Percentiles rank a stretch among this genome's conserved stretches.
phyloP scores from a whole-genome alignment of 2,797 vertebrate species.

The Heteromormyrus szaboi region DNA sequence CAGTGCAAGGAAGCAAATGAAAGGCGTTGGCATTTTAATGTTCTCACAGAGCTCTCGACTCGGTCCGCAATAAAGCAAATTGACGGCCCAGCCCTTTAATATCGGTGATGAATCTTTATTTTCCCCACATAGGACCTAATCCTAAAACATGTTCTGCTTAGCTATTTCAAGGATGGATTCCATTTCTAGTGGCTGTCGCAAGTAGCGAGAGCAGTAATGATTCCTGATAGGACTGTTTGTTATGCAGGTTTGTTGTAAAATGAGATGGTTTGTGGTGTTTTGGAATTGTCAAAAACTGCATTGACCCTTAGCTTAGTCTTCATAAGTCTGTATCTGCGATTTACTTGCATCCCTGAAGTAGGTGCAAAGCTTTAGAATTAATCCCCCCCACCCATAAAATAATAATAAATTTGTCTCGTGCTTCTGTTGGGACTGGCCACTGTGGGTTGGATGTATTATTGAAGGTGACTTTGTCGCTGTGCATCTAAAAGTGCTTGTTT shows the following conservation, averaged over 20 bases:
- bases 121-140: neutral
- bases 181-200: neutral
- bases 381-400: neutral
- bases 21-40: slow-evolving; percentile 20
- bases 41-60: neutral
- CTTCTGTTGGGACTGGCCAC: neutral
- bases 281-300: neutral
- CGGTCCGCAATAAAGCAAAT: slow-evolving; percentile 15
- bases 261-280: neutral
- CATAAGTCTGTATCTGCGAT: neutral
- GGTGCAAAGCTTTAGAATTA: neutral
- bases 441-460: neutral
- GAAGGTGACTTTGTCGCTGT: neutral
- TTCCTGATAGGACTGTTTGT: neutral
- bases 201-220: neutral
- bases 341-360: neutral
- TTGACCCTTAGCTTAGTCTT: neutral
- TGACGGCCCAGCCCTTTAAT: neutral
- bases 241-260: neutral
- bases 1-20: slow-evolving; percentile 13
- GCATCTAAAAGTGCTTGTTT: neutral
- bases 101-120: slow-evolving; percentile 2
- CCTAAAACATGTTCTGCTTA: slow-evolving; percentile 11
- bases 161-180: neutral
- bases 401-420: neutral